Base-by-base conservation (phyloP, 1,140 invertebrate species). In the Panagrolaimus sp. region DNA sequence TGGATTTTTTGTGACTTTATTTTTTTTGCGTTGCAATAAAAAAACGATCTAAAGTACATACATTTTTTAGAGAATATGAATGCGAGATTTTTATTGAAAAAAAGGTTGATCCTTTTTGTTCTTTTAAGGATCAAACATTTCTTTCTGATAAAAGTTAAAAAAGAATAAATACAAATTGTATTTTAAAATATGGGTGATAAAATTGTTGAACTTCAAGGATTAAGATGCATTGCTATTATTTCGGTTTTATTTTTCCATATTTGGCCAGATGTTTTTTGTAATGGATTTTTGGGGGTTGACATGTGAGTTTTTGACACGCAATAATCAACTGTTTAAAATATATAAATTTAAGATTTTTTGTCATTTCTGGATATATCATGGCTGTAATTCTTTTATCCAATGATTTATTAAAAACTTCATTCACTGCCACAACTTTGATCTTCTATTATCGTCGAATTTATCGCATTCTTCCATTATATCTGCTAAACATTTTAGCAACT, bases 261-360 rank as follows among this genome's bases (percentile, higher is more conserved):
- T 17, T 71, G 70, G 70, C 70, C 70, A 17, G 28, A 14, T 6
- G 12, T 10, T 3, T 63, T 71, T 63, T 24, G 17, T 8, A 65
- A 43, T 64, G 70, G 70, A 1, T 71, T 32, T 71, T 65, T 71
- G 32, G 70, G 70, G 7, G 70, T 71, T 5, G 68, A 71, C n/a
- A 43, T 71, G 70, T 71, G 32, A 65, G 70, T 65, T 3, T 71
- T 4, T 44, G 2, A 10, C 12, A 10, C n/a, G 10, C 24, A 2
- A 5, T 52, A 17, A 5, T 10, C 3, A 21, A 52, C 24, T 17
- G 24, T 21, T 17, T 52, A 24, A 10, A 55, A 9, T 28, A 55
- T 9, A 10, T 10, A 1, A 24, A 8, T 55, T 58, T 58, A 12
- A 58, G 52, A 12, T 58, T 58, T 21, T 58, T 58, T 58, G 52